Evolutionary conservation across 2,113 vertebrate species (phyloP).

Genomic region (Crotophaga sulcirostris): DNA sequence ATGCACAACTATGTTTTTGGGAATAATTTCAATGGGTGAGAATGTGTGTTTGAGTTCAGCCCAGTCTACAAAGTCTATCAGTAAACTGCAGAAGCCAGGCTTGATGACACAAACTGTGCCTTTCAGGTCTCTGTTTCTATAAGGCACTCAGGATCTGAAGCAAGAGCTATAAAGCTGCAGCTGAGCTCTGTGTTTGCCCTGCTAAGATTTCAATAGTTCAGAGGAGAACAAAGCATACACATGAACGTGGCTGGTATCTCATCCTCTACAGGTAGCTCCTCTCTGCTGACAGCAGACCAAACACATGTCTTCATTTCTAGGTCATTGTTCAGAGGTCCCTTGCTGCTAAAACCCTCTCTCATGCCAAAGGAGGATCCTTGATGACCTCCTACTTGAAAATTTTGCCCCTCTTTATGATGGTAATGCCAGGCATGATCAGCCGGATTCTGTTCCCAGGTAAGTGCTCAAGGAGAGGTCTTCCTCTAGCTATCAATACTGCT

Average conservation of each 20-base stretch:
- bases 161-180: not conserved
- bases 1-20: not conserved
- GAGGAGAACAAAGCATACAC: not conserved
- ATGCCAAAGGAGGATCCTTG: conserved; percentile 94
- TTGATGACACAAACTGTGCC: not conserved
- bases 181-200: not conserved
- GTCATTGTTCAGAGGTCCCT: conserved; percentile 96
- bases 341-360: conserved; percentile 89
- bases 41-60: not conserved
- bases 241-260: accelerated
- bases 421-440: conserved; percentile 96
- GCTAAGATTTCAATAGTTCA: not conserved
- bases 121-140: not conserved
- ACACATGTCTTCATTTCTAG: conserved; percentile 65
- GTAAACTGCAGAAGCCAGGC: not conserved
- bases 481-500: too few species aligned
- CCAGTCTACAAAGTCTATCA: not conserved
- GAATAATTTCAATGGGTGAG: not conserved
- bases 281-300: not conserved
- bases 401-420: conserved; percentile 91
- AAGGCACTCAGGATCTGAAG: not conserved
- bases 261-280: not conserved
- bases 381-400: conserved; percentile 92
- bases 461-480: not conserved
- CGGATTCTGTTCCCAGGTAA: conserved; percentile 93